Conservation (phyloP, 2,797 vertebrate species). For the Coracias cyanogaster region DNA sequence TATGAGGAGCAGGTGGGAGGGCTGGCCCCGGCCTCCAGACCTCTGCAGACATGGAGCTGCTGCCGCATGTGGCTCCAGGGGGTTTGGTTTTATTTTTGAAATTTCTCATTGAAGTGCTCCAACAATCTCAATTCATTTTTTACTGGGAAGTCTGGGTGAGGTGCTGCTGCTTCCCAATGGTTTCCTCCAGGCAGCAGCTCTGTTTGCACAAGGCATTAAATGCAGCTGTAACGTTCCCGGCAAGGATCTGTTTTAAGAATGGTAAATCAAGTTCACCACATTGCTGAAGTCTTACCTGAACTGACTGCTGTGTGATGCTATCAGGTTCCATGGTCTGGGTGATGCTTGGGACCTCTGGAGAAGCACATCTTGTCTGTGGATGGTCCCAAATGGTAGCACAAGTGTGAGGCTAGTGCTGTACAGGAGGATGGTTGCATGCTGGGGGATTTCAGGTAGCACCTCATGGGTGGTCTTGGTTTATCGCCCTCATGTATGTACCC, state of each 20-base stretch:
- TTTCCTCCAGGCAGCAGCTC: background rate
- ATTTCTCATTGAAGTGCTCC: background rate
- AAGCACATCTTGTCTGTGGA: background rate
- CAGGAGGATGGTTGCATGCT: rapidly evolving
- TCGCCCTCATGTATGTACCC: background rate
- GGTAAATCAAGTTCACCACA: background rate
- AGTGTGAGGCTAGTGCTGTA: background rate
- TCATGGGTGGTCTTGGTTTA: background rate
- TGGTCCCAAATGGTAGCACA: background rate
- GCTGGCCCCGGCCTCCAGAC: background rate
- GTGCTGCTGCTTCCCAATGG: background rate
- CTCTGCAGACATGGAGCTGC: background rate
- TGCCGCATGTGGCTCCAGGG: background rate
- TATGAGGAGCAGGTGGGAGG: background rate
- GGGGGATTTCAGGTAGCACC: background rate
- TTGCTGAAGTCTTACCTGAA: background rate
- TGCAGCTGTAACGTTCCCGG: background rate
- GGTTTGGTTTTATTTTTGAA: background rate
- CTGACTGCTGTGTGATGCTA: rapidly evolving
- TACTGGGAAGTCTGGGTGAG: background rate
- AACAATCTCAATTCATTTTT: background rate
- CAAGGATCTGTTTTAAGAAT: background rate
- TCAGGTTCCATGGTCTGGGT: rapidly evolving
- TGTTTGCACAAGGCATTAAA: background rate
- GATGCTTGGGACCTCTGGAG: background rate